Base-by-base conservation (phyloP, 2,113 vertebrate genomes). In the Forbesichthys papilliferus region DNA sequence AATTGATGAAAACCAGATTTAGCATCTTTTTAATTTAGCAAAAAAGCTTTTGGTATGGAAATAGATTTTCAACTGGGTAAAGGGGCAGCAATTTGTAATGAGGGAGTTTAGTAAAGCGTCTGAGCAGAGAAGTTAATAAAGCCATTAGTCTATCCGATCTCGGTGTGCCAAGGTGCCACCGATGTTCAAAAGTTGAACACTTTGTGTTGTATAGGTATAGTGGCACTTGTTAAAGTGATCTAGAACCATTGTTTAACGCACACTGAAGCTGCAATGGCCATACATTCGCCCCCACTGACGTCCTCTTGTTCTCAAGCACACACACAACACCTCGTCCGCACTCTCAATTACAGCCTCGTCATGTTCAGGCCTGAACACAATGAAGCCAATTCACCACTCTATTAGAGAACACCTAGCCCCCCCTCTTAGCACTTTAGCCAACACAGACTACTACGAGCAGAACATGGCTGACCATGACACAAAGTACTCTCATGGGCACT, bases 281-380 rank as follows among this genome's bases (percentile, higher is more conserved):
- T 10, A 18, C 54, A 18, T 56, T 18, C 54, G 27, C 54, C 54
- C 16, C 1, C 6, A 27, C 54, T 27, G 2, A 9, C 14, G 7
- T 55, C 18, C 54, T 14, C 11, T 57, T 20, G 1, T 9, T 3
- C 52, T 33, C 27, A 18, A 9, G 33, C 27, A 57, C 55, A 33
- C 18, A 57, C 18, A 57, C 56, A 27, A 10, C 54, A 11, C 47
- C 33, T 27, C 27, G 27, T 48, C 12, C 27, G 27, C 61, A 49
- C 48, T 49, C 61, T 66, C 49, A 48, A 11, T 70, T 53, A 61
- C 51, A 55, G 18, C 11, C 67, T 36, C 57, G 34, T 11, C 11
- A 13, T 9, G n/a, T 8, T 27, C 27, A 27, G 27, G 27, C 27
- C 27, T 27, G 27, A 27, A 52, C 33, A 66, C 36, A 36, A 49